Base-by-base conservation (phyloP, 2,797 vertebrate species). In the Labroides dimidiatus region DNA sequence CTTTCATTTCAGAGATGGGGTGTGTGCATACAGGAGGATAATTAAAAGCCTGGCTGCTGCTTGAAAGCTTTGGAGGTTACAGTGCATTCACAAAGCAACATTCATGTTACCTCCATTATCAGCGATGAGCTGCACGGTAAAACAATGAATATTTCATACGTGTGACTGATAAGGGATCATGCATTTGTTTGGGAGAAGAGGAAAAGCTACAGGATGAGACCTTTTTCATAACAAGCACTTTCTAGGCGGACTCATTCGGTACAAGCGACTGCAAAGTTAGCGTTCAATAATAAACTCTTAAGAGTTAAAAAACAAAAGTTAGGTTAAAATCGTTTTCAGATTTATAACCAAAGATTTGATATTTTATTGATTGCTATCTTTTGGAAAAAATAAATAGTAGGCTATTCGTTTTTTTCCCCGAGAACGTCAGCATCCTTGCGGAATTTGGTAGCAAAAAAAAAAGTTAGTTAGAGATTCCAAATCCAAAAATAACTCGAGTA, bases 41-140 rank as follows among this genome's bases (percentile, higher is more conserved):
- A 33, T 43, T 37, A 14, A 56, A 63, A 53, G 37, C 27, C 0
- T 49, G 16, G 53, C 43, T 30, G 68, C 53, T n/a, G 56, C 5
- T 61, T 45, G 17, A 61, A 60, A 66, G 24, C 43, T 19, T 41
- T 43, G 55, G 15, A 16, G 14, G 44, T 56, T 54, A 2, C 9
- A 4, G 23, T 52, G 45, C 50, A 67, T 19, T 27, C 21, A 30
- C 4, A 13, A n/a, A 51, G 30, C 1, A 42, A 15, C 60, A 45
- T 23, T 27, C 12, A 19, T 20, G 0, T 9, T 48, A 13, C 30
- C 43, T 42, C 27, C 50, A 42, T 37, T 15, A 6, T 13, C 2
- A 13, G 1, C 39, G 20, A 52, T 23, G 2, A 5, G 42, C 23
- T 33, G n/a, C 27, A 43, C 21, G 11, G 19, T 9, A 21, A n/a